Evolutionary conservation across 2,113 vertebrate species (phyloP).

Genomic region (Brienomyrus brachyistius): DNA sequence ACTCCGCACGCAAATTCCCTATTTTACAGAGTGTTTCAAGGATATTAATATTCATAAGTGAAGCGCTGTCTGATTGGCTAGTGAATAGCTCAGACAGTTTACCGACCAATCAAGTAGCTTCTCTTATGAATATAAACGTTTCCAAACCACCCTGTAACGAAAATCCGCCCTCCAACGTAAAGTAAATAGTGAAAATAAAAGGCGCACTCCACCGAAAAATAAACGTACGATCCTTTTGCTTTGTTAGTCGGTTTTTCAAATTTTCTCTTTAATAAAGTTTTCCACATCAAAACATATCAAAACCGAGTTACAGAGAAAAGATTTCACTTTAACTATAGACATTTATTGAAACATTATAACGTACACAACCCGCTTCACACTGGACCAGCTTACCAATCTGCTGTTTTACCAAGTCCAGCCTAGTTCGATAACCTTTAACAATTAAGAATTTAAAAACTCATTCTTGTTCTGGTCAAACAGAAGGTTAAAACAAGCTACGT

Average conservation of each 20-base stretch:
- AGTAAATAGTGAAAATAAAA: background rate
- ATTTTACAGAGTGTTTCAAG: background rate
- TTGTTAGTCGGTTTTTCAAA: background rate
- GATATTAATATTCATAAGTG: background rate
- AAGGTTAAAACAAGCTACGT: constrained; percentile 21
- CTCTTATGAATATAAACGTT: background rate
- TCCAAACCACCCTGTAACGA: background rate
- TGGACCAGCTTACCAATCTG: constrained; percentile 28
- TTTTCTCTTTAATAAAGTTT: constrained; percentile 53
- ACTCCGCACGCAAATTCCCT: background rate
- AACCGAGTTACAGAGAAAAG: constrained; percentile 51
- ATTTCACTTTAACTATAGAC: constrained; percentile 34
- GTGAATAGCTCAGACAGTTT: background rate
- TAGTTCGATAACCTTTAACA: constrained; percentile 9
- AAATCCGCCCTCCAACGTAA: background rate
- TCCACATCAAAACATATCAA: constrained; percentile 66
- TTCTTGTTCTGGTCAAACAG: background rate
- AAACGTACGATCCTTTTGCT: background rate
- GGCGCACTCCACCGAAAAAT: background rate
- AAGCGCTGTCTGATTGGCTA: background rate
- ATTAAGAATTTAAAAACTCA: constrained; percentile 15
- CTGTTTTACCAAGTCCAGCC: constrained; percentile 13
- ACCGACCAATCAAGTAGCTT: background rate
- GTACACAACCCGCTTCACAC: constrained; percentile 26
- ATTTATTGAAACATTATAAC: constrained; percentile 30